Evolutionary conservation across 2,888 invertebrate species (phyloP).

Genomic region (Labia minor): DNA sequence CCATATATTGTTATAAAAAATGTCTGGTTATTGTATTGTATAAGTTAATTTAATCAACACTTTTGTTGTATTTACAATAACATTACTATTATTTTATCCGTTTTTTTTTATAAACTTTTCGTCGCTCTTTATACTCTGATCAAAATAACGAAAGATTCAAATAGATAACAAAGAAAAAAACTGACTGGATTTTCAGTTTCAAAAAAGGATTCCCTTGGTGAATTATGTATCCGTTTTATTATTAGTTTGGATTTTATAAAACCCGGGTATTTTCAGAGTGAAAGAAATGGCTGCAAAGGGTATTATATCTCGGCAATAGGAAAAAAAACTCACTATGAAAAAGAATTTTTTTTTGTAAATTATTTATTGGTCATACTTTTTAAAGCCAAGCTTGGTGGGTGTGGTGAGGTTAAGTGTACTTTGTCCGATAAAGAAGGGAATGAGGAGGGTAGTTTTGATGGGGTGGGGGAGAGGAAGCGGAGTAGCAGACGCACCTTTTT

Average conservation of each 20-base stretch:
- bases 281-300: not conserved
- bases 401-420: not conserved
- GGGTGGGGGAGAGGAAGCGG: not conserved
- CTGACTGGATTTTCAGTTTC: not conserved
- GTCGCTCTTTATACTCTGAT: not conserved
- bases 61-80: no score
- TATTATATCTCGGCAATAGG: not conserved
- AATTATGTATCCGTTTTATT: constrained; percentile 13
- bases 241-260: constrained; percentile 1
- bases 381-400: not conserved
- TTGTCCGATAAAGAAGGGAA: no score
- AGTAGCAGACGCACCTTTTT: not conserved
- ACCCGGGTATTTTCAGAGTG: not conserved
- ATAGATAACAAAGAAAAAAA: constrained; percentile 6
- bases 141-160: constrained; percentile 7
- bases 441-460: not conserved
- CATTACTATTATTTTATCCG: not conserved
- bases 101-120: not conserved
- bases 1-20: no score
- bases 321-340: not conserved
- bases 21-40: no score
- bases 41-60: no score
- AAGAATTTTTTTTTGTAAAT: constrained; percentile 4
- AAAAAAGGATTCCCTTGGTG: not conserved
- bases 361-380: constrained; percentile 4